Evolutionary conservation across 1,140 invertebrate species (phyloP).

Genomic region (Chlorops oryzae): DNA sequence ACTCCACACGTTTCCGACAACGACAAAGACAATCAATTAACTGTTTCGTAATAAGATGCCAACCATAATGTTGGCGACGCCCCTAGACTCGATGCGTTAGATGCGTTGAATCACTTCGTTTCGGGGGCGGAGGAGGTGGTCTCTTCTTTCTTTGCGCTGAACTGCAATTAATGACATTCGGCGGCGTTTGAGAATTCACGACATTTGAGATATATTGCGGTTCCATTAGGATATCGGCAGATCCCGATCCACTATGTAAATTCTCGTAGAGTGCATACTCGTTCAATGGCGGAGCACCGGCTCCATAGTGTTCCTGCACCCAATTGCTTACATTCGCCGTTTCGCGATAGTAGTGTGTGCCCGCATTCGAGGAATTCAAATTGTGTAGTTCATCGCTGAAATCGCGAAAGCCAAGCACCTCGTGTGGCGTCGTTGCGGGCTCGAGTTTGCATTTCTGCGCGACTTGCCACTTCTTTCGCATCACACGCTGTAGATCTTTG

Average conservation of each 20-base stretch:
- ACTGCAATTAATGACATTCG: constrained; percentile 13
- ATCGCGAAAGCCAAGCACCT: constrained; percentile 83
- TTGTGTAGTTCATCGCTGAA: constrained; percentile 48
- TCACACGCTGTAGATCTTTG: constrained; percentile 80
- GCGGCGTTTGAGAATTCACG: neutral
- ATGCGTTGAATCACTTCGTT: constrained; percentile 71
- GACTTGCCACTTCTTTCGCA: constrained; percentile 91
- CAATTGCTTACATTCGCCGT: constrained; percentile 80
- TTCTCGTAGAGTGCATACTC: constrained; percentile 47
- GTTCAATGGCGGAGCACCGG: constrained; percentile 25
- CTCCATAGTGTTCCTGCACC: constrained; percentile 83
- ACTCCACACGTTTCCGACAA: constrained; percentile 15
- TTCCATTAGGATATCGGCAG: constrained; percentile 6
- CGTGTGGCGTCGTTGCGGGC: constrained; percentile 76
- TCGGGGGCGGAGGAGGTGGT: constrained; percentile 71
- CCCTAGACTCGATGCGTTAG: constrained; percentile 50
- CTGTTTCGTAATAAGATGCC: too few relatives aligned
- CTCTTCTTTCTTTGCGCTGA: constrained; percentile 51
- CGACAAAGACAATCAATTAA: too few relatives aligned
- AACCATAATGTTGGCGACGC: constrained; percentile 1
- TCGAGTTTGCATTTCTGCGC: constrained; percentile 85
- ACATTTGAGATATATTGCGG: constrained; percentile 9
- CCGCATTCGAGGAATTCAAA: constrained; percentile 28
- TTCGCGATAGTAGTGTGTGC: constrained; percentile 59
- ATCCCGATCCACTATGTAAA: constrained; percentile 32